phyloP scores from a whole-genome alignment of 2,888 invertebrate species.

The Torymus auratus region DNA sequence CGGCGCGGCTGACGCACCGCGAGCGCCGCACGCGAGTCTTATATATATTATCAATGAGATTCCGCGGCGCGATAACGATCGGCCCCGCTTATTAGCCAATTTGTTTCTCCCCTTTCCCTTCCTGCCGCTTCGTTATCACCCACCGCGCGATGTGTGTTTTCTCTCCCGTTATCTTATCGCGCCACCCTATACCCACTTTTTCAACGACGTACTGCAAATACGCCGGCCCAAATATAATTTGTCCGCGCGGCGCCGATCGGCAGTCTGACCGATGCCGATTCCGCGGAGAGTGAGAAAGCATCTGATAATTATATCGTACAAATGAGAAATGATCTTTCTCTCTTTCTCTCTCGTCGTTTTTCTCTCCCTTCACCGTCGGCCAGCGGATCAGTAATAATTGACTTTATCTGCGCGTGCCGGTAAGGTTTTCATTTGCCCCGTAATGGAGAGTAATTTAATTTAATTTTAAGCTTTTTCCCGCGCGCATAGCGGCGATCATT shows the following conservation, averaged over 20 bases:
- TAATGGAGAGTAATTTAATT: conserved; percentile 22
- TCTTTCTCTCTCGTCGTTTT: too few species aligned
- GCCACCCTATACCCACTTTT: neutral
- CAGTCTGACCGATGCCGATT: too few species aligned
- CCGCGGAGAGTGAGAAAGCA: too few species aligned
- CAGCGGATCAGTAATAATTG: conserved; percentile 1
- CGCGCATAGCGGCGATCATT: neutral
- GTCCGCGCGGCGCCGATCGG: too few species aligned
- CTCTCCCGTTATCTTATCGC: conserved; percentile 17
- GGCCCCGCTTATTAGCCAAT: conserved; percentile 50
- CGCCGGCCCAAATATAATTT: too few species aligned
- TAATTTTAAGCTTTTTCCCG: neutral
- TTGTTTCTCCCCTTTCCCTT: conserved; percentile 18
- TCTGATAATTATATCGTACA: too few species aligned
- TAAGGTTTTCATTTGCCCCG: neutral
- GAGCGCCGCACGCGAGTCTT: neutral
- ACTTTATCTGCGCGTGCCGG: neutral
- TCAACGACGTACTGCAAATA: too few species aligned
- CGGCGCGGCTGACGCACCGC: neutral
- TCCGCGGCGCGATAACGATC: conserved; percentile 43
- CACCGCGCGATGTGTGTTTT: neutral
- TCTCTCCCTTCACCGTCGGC: too few species aligned
- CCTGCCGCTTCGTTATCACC: conserved; percentile 29
- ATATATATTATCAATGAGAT: conserved; percentile 41
- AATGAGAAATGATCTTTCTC: too few species aligned